Base-by-base conservation (phyloP, 2,113 vertebrate species). In the Gallinago undulata region DNA sequence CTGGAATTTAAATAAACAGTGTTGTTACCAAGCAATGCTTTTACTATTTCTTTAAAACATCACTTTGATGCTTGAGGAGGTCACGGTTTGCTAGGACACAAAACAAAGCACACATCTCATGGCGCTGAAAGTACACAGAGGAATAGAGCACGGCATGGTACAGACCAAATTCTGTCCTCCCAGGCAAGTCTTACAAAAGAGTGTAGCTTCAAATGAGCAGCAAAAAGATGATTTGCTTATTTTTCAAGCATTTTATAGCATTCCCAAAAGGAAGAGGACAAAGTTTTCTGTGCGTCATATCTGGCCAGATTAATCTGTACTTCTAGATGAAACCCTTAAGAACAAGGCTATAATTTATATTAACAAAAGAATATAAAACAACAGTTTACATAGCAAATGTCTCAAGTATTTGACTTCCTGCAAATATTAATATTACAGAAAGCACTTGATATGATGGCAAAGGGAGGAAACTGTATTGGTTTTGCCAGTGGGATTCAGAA, bases 11-110 rank as follows among this genome's bases (percentile, higher is more conserved):
- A 81, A 88, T 72, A 90, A 86, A 95, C 70, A 90, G 5, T 33
- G 17, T 25, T 82, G 87, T 91, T 89, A 89, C 66, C 33, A 96
- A 89, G 82, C 63, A 90, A 92, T 94, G 72, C 6, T 96, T 88
- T 76, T 35, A 56, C 37, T 56, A 45, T 69, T 94, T 90, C 68
- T 89, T 88, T 94, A 92, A 83, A 90, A 94, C 41, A 85, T 25
- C 19, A 59, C 30, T 88, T 84, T 70, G 50, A 73, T 62, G 43
- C 57, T 33, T 88, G 59, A 91, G 39, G 60, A 83, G 56, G 35
- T 90, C 68, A 79, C 57, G 67, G 47, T 80, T 94, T 78, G 79
- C 83, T 95, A 88, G 80, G 83, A 86, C 83, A 90, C 37, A 92
- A 88, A 96, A 84, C 63, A 92, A 97, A 96, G 72, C 47, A 74